phyloP scores from a whole-genome alignment of 2,888 invertebrate species.

The Meloe dianella region DNA sequence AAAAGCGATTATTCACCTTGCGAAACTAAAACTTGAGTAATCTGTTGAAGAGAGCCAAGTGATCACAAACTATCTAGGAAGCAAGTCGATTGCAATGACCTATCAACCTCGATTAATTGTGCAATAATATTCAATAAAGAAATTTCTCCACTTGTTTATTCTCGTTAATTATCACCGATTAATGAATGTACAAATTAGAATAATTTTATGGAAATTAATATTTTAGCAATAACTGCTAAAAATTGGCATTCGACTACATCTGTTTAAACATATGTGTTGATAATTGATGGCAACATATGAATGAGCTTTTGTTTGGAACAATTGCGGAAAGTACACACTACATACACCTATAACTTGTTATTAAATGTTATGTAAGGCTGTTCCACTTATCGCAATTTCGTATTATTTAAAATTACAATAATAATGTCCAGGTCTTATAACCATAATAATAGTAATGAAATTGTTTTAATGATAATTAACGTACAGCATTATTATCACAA shows the following conservation, averaged over 20 bases:
- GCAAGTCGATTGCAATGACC: conserved; percentile 25
- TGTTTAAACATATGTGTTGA: not conserved
- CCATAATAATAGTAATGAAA: not conserved
- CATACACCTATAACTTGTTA: not conserved
- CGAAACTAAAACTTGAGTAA: not conserved
- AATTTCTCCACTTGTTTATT: not conserved
- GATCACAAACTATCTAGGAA: not conserved
- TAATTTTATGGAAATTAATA: not conserved
- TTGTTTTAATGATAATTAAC: conserved; percentile 2
- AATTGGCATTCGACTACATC: not conserved
- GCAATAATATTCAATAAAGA: conserved; percentile 16
- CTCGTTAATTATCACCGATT: not conserved
- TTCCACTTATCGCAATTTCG: not conserved
- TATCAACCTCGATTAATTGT: conserved; percentile 15
- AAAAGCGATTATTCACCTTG: not conserved
- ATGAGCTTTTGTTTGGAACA: not conserved
- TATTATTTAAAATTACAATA: not conserved
- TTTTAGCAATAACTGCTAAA: not conserved
- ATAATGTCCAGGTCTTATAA: not conserved
- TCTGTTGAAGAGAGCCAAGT: not conserved
- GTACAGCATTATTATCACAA: not conserved
- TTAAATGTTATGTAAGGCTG: not conserved
- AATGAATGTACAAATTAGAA: not conserved
- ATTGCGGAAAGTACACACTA: not conserved
- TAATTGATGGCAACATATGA: not conserved